Conservation (phyloP, 2,113 vertebrate species). For the Rynchops niger region DNA sequence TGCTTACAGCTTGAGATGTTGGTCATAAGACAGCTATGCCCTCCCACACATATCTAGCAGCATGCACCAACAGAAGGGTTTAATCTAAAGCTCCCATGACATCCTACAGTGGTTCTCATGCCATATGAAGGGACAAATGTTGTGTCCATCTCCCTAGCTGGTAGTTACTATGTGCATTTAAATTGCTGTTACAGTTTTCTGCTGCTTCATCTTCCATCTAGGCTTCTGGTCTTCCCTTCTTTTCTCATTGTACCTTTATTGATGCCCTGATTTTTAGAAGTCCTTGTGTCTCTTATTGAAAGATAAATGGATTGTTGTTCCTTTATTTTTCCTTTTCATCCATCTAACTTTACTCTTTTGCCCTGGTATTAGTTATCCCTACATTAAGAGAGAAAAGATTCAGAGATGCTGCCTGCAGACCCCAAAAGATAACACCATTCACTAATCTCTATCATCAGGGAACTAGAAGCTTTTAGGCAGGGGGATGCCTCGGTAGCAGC, state of each 20-base stretch:
- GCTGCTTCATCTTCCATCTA: neutral
- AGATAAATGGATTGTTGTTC: neutral
- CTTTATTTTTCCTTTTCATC: neutral
- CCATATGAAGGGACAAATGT: accelerated
- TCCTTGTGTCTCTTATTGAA: neutral
- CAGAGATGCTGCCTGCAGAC: neutral
- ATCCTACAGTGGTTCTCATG: neutral
- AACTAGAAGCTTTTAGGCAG: neutral
- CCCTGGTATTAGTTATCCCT: neutral
- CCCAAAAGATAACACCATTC: neutral
- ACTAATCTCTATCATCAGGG: neutral
- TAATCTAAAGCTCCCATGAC: neutral
- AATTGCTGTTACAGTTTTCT: neutral
- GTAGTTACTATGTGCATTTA: neutral
- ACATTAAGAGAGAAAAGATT: neutral
- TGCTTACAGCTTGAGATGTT: neutral
- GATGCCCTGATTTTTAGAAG: neutral
- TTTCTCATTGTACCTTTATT: neutral
- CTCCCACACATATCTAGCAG: neutral
- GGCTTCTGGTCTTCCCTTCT: neutral
- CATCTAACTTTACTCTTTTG: neutral
- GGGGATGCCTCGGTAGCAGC: accelerated
- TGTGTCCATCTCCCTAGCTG: neutral
- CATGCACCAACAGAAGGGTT: no score
- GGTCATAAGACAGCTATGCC: neutral